phyloP scores from a whole-genome alignment of 2,113 vertebrate species.

The Ahaetulla prasina region DNA sequence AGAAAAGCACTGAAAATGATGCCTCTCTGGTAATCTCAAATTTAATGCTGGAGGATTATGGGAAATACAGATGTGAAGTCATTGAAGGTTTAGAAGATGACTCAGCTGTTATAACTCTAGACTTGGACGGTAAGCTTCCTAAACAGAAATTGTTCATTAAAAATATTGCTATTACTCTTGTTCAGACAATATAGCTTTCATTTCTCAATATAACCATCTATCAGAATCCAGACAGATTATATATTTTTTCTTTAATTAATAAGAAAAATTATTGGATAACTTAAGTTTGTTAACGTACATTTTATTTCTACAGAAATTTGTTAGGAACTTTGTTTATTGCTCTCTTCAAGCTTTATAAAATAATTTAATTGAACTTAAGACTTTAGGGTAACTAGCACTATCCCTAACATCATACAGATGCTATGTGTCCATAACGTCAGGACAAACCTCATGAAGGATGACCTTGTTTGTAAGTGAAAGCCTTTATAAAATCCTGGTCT shows the following conservation, averaged over 20 bases:
- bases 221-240: neutral
- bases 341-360: neutral
- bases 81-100: constrained; percentile 82
- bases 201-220: neutral
- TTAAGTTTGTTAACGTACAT: neutral
- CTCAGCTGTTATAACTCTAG: constrained; percentile 72
- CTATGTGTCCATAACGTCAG: neutral
- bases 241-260: neutral
- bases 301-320: neutral
- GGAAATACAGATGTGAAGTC: constrained; percentile 88
- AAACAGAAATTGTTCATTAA: neutral
- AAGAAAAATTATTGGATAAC: neutral
- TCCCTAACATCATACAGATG: neutral
- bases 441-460: neutral
- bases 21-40: constrained; percentile 81
- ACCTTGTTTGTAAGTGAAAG: neutral
- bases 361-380: neutral
- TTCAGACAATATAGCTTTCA: neutral
- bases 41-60: constrained; percentile 78
- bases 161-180: constrained; percentile 7
- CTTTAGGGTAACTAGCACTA: neutral
- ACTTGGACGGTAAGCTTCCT: constrained; percentile 72
- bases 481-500: neutral
- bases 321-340: neutral
- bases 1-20: constrained; percentile 70